Base-by-base conservation (phyloP, 2,797 vertebrate genomes). In the Eidolon dupreanum region DNA sequence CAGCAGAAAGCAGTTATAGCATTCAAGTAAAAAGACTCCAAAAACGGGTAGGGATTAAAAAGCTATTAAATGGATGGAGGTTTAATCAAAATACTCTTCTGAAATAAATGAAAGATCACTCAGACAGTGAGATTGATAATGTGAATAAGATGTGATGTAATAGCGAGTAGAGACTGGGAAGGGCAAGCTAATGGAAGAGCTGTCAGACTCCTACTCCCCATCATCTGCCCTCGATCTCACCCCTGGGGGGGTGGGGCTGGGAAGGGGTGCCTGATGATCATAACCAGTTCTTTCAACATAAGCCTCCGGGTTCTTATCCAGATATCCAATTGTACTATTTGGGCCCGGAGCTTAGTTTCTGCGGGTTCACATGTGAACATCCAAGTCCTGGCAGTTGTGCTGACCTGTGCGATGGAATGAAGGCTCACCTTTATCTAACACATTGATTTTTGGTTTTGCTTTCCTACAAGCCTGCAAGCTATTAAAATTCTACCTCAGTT, bases 41-140 rank as follows among this genome's bases (percentile, higher is more conserved):
- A 91, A 77, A 46, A 93, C 9, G 7, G n/a, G 31, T 46, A 73
- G 22, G 95, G n/a, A 94, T 96, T 66, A 92, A 96, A 97, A 96
- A 87, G 22, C 57, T 94, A 38, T 95, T 88, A 88, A 79, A 9
- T 55, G 95, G 28, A 71, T 85, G 91, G 85, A 65, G 96, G 49
- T 71, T 96, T 97, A 96, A 96, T 79, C 77, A 83, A 96, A 97
- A 93, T 16, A 78, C 49, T 19, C 68, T 92, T 79, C 95, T 95
- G 82, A 49, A n/a, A 51, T 97, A 97, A 97, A 96, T 61, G 33
- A 53, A 84, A 93, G 78, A 83, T 94, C 75, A 93, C 93, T 97
- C 46, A 87, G 59, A 93, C 77, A 84, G 88, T 49, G 92, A 88
- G 66, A 59, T 55, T 79, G 94, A 92, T 63, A 26, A 92, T 92